These are phyloP conservation scores for Gastrophryne carolinensis DNA, from an alignment of 2,797 vertebrate genomes.

Conservation along the genomic window DNA sequence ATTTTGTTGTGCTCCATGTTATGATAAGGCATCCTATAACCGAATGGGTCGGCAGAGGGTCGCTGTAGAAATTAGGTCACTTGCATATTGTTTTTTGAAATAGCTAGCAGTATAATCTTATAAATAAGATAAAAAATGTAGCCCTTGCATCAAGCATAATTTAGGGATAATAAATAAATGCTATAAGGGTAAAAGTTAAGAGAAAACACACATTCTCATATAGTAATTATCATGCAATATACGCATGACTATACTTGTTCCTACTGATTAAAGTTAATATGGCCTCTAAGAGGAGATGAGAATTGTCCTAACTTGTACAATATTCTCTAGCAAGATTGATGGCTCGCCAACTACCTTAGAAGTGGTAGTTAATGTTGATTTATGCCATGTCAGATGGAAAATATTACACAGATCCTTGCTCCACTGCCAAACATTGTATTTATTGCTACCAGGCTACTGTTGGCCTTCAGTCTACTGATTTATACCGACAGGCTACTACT, in stretches of 20 bases:
- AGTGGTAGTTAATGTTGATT: conserved; percentile 56
- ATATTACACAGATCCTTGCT: conserved; percentile 51
- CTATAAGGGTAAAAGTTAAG: no score
- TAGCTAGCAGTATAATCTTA: no score
- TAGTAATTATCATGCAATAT: no score
- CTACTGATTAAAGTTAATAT: conserved; percentile 28
- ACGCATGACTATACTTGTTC: not conserved
- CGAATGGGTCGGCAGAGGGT: no score
- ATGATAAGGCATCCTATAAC: no score
- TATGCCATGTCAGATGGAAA: conserved; percentile 48
- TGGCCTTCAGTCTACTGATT: conserved; percentile 50
- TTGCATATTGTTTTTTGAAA: no score
- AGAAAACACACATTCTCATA: no score
- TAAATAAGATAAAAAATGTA: no score
- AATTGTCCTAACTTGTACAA: conserved; percentile 27
- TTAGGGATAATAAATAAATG: no score
- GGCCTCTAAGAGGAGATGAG: conserved; percentile 33
- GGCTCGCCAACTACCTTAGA: conserved; percentile 41
- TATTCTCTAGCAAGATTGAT: conserved; percentile 54
- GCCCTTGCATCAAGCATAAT: no score
- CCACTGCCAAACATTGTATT: conserved; percentile 49
- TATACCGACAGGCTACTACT: conserved; percentile 18
- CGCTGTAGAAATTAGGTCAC: no score
- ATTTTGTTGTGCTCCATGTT: no score
- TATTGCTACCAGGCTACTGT: conserved; percentile 54